Conservation (phyloP, 2,113 vertebrate species). For the Clarias magur region DNA sequence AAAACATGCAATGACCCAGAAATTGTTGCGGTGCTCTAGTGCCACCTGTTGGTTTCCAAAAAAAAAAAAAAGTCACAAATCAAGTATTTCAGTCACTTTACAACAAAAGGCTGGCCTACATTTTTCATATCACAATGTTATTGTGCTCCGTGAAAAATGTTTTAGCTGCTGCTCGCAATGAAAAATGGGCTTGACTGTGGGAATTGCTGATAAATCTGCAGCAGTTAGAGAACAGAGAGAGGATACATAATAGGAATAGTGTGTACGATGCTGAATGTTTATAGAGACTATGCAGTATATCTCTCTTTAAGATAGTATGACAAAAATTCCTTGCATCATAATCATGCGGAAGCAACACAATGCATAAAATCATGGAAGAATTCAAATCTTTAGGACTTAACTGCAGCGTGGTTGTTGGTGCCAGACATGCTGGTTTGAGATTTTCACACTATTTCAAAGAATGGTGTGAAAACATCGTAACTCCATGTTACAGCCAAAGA, state of each 20-base stretch:
- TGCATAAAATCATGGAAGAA: not conserved
- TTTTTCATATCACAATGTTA: constrained; percentile 33
- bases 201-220: constrained; percentile 18
- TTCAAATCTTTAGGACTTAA: not conserved
- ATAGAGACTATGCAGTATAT: not conserved
- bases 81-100: not conserved
- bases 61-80: not conserved
- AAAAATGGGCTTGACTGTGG: constrained; percentile 24
- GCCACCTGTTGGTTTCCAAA: constrained; percentile 70
- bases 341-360: not conserved
- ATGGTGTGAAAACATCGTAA: no score
- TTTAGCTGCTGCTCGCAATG: constrained; percentile 15
- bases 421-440: not conserved
- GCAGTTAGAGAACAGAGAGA: constrained; percentile 24
- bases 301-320: no score
- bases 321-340: no score
- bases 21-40: constrained; percentile 64
- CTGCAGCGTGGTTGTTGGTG: not conserved
- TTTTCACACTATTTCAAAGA: no score
- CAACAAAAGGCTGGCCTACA: not conserved
- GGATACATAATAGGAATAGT: not conserved
- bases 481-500: not conserved
- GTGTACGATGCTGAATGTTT: not conserved
- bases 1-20: not conserved
- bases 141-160: constrained; percentile 33